Percentiles rank a stretch among this genome's conserved stretches.
Evolutionary conservation across 2,113 vertebrate species (phyloP).

Genomic region (Poecilia latipinna): DNA sequence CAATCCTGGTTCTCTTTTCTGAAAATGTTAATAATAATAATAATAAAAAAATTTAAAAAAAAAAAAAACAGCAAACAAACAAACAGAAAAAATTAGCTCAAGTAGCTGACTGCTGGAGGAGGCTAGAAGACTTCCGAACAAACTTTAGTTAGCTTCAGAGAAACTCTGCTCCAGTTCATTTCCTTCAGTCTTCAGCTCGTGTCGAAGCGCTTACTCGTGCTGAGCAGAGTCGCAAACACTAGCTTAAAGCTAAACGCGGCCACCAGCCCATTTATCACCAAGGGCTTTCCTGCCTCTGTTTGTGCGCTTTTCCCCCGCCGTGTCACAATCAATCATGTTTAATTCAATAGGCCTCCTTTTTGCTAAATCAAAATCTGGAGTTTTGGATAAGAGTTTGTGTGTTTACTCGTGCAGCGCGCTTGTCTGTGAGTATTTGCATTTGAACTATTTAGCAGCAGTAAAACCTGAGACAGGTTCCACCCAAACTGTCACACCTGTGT

Average conservation of each 20-base stretch:
- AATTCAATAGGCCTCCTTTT: constrained; percentile 60
- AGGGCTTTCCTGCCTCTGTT: constrained; percentile 36
- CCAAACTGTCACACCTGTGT: constrained; percentile 82
- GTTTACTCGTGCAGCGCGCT: constrained; percentile 52
- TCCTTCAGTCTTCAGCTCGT: constrained; percentile 38
- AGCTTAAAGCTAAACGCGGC: constrained; percentile 51
- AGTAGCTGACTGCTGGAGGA: background rate
- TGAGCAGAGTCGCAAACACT: constrained; percentile 18
- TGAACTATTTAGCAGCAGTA: constrained; percentile 78
- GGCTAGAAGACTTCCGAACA: constrained; percentile 6
- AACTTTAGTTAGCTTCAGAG: constrained; percentile 19
- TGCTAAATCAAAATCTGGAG: constrained; percentile 58
- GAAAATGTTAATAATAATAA: too few species aligned
- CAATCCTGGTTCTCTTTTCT: too few species aligned
- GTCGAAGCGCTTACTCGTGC: constrained; percentile 35
- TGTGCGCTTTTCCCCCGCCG: constrained; percentile 21
- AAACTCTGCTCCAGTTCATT: constrained; percentile 13
- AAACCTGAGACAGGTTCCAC: constrained; percentile 84
- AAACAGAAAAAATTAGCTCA: too few species aligned
- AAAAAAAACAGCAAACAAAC: too few species aligned
- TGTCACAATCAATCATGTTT: constrained; percentile 66
- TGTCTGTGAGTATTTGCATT: constrained; percentile 81
- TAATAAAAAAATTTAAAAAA: too few species aligned
- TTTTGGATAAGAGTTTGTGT: constrained; percentile 58
- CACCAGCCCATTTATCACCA: constrained; percentile 57